Conservation (phyloP, 2,888 invertebrate species). For the Geotrupes spiniger region DNA sequence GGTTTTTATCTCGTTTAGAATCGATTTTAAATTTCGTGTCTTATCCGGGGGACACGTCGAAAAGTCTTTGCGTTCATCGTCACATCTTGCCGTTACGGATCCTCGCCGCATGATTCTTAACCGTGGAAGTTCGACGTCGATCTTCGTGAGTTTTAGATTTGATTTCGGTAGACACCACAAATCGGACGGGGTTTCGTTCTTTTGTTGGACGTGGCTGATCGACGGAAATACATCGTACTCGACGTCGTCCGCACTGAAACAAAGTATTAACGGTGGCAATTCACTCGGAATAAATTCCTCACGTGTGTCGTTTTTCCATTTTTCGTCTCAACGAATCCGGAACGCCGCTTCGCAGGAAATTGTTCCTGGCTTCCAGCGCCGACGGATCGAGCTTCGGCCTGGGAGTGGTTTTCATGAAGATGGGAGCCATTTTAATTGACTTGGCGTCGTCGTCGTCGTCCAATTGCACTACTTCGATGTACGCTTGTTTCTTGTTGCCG, state of each 20-base stretch:
- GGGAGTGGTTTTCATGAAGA: constrained; percentile 56
- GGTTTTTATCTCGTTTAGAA: constrained; percentile 57
- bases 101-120: constrained; percentile 1
- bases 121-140: constrained; percentile 6
- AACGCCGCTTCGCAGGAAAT: constrained; percentile 71
- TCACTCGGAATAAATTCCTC: constrained; percentile 10
- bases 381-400: constrained; percentile 60
- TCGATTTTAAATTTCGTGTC: constrained; percentile 39
- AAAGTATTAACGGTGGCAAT: constrained; percentile 18
- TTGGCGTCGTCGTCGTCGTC: constrained; percentile 31
- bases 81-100: constrained; percentile 7
- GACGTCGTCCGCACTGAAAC: constrained; percentile 43
- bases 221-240: constrained; percentile 57
- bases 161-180: constrained; percentile 45
- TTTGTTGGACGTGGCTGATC: constrained; percentile 65
- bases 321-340: constrained; percentile 62
- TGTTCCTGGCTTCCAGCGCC: constrained; percentile 61
- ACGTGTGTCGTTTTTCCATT: constrained; percentile 52
- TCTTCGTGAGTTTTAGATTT: constrained; percentile 28
- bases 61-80: constrained; percentile 4
- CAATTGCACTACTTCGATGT: neutral
- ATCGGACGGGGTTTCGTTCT: constrained; percentile 28
- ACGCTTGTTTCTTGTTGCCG: no score
- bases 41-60: constrained; percentile 27
- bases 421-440: constrained; percentile 64